Percentiles rank a stretch among this genome's conserved stretches.
phyloP scores from a whole-genome alignment of 2,797 vertebrate genomes.

The Pseudochirops corinnae region DNA sequence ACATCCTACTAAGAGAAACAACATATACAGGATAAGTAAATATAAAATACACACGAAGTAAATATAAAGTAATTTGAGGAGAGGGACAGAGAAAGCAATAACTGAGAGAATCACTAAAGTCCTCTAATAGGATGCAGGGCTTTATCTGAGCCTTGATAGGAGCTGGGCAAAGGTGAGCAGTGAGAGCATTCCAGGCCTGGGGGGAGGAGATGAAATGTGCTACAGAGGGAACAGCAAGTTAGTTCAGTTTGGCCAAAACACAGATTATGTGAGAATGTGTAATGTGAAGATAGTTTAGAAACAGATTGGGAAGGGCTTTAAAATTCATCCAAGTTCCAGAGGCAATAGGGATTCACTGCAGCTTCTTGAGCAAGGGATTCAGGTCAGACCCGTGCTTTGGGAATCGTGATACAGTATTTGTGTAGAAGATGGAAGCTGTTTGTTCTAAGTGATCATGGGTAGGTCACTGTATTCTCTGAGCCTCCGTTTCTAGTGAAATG shows the following conservation, averaged over 20 bases:
- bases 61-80: not conserved
- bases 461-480: not conserved
- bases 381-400: not conserved
- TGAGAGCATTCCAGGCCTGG: not conserved
- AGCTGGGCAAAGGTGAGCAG: not conserved
- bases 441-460: not conserved
- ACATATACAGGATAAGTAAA: not conserved
- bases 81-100: not conserved
- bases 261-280: not conserved
- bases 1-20: not conserved
- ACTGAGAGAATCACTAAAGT: not conserved
- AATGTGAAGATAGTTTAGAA: not conserved
- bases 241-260: not conserved
- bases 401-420: not conserved
- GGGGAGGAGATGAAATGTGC: not conserved
- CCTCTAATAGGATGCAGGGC: not conserved
- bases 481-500: not conserved
- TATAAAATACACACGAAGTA: not conserved
- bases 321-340: not conserved
- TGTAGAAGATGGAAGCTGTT: not conserved
- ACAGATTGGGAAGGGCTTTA: not conserved
- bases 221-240: not conserved
- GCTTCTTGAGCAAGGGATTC: not conserved
- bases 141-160: not conserved
- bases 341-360: not conserved